Base-by-base conservation (phyloP, 1,140 invertebrate species). In the Drosophila sucinea region DNA sequence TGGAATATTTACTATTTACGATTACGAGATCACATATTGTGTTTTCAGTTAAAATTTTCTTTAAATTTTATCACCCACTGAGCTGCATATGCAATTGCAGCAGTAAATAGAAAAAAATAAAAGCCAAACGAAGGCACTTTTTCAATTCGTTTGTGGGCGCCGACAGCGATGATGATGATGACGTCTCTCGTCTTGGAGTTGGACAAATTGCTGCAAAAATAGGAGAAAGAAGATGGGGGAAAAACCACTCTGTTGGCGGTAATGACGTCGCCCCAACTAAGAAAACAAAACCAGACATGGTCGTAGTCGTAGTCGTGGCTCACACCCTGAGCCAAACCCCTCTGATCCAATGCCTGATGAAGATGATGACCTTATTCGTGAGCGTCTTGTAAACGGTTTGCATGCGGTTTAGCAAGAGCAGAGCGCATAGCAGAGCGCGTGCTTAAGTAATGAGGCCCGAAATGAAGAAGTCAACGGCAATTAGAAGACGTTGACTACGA, bases 361-460 rank as follows among this genome's bases (percentile, higher is more conserved):
- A 51, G 65, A 32, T 40, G 41, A 62, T 77, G 70, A 81, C 73
- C 81, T 68, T 77, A 66, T 73, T 73, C 70, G 65, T 35, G 56
- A 64, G 41, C 61, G 60, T 55, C 74, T 65, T 66, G 63, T 60
- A 78, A 71, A 56, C 80, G 74, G 63, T 57, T 55, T 68, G 55
- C 32, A 44, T 68, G 65, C 33, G 17, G 17, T 10, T 11, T 35
- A 10, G 10, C 35, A 38, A 38, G 10, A 38, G 35, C 35, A 51
- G 25, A 3, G 47, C 51, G 8, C 35, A 51, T 30, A 3, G 47
- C 51, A 47, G 17, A 70, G 81, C 72, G 79, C 75, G 82, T 86
- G 82, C 82, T 68, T 87, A 87, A 83, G 83, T 86, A 86, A 86
- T 87, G 82, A 82, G 83, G 71, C 75, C 67, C 63, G 58, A 65